phyloP scores from a whole-genome alignment of 2,888 invertebrate genomes.

The Acrobasis repandana region DNA sequence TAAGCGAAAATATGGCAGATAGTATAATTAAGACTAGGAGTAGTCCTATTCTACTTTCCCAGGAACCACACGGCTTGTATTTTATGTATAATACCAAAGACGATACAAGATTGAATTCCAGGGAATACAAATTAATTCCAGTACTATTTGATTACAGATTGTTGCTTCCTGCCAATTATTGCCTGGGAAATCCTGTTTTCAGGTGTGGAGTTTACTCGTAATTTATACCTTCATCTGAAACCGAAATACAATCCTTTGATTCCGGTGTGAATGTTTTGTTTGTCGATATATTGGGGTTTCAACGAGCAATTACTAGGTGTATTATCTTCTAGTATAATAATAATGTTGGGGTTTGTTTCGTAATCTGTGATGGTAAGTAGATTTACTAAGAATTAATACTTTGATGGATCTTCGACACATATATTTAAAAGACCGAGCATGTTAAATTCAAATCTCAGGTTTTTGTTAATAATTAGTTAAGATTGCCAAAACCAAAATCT shows the following conservation, averaged over 20 bases:
- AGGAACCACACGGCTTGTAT: no score
- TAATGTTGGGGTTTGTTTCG: no score
- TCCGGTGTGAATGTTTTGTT: background rate
- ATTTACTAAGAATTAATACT: no score
- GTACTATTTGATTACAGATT: background rate
- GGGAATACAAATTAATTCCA: slow-evolving; percentile 8
- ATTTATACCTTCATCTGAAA: background rate
- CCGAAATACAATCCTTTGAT: background rate
- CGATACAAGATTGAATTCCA: background rate
- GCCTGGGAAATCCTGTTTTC: background rate
- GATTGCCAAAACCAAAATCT: no score
- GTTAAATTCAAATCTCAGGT: no score
- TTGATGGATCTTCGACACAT: no score
- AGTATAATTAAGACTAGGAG: no score
- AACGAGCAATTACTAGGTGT: background rate
- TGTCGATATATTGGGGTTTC: background rate
- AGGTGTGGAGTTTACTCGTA: background rate
- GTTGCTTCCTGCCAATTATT: background rate
- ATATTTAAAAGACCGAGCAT: no score
- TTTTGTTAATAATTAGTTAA: no score
- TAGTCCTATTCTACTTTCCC: no score
- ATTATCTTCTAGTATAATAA: background rate
- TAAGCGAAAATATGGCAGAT: no score
- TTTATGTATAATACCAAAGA: background rate
- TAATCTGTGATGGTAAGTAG: no score